phyloP scores from a whole-genome alignment of 2,797 vertebrate species.

The Liparis tanakae region DNA sequence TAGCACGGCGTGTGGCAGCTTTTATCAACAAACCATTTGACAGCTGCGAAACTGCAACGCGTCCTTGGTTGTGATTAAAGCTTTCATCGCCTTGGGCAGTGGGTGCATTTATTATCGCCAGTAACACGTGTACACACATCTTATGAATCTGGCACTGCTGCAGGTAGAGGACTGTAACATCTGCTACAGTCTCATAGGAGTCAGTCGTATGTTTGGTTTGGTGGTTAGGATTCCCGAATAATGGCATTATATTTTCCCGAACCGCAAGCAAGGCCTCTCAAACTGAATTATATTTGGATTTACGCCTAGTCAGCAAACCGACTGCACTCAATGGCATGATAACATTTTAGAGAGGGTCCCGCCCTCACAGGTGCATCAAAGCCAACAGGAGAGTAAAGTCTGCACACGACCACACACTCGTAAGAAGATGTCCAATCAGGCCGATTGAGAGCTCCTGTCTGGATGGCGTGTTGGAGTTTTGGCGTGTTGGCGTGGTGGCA shows the following conservation, averaged over 20 bases:
- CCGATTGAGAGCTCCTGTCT: conserved; percentile 19
- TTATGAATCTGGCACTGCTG: not conserved
- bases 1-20: conserved; percentile 13
- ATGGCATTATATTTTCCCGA: conserved; percentile 6
- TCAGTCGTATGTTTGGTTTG: not conserved
- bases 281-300: conserved; percentile 4
- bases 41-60: conserved; percentile 26
- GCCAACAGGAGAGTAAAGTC: not conserved
- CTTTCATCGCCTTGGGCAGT: conserved; percentile 4
- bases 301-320: not conserved
- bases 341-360: conserved; percentile 1
- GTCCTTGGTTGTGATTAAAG: conserved; percentile 13
- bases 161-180: not conserved
- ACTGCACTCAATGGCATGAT: conserved; percentile 5
- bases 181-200: conserved; percentile 1
- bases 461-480: not conserved
- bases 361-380: conserved; percentile 19
- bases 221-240: conserved; percentile 8
- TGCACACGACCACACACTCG: not conserved
- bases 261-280: not conserved
- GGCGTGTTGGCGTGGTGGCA: no score
- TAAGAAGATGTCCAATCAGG: conserved; percentile 2
- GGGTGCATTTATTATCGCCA: not conserved
- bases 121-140: not conserved
- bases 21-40: conserved; percentile 23